These are phyloP conservation scores for Poeciliopsis turneri DNA, from an alignment of 2,797 vertebrate species.

Conservation along the genomic window DNA sequence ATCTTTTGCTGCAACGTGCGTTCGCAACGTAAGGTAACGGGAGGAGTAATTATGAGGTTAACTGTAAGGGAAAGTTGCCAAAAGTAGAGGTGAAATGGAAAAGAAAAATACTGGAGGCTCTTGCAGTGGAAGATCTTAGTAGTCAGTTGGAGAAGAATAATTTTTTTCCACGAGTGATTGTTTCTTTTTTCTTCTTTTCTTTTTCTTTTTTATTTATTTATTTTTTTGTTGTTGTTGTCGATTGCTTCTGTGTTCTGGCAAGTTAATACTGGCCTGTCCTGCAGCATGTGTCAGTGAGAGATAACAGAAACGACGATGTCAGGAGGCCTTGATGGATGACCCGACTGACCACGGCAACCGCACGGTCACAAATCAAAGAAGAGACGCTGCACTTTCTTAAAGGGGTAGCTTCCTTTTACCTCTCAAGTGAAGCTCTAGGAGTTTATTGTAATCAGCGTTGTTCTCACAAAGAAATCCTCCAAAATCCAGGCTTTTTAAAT, in stretches of 20 bases:
- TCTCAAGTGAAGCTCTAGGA: not conserved
- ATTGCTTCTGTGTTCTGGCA: slow-evolving; percentile 26
- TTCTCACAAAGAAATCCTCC: not conserved
- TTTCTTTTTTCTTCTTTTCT: not conserved
- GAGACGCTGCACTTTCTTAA: slow-evolving; percentile 23
- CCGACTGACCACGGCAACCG: slow-evolving; percentile 54
- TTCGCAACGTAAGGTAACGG: slow-evolving; percentile 17
- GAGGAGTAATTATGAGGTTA: slow-evolving; percentile 1
- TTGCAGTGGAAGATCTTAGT: slow-evolving; percentile 27
- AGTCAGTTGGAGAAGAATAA: slow-evolving; percentile 24
- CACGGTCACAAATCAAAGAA: slow-evolving; percentile 45
- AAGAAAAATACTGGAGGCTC: slow-evolving; percentile 1
- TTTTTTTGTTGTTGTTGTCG: no score
- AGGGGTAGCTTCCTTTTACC: not conserved
- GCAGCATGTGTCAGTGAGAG: slow-evolving; percentile 56
- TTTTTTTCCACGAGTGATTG: not conserved
- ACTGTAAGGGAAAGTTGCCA: slow-evolving; percentile 4
- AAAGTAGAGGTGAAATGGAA: slow-evolving; percentile 1
- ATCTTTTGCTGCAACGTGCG: slow-evolving; percentile 2
- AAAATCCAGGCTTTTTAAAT: not conserved
- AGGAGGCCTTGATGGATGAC: slow-evolving; percentile 64
- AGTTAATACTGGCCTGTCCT: slow-evolving; percentile 54
- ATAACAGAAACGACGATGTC: slow-evolving; percentile 66
- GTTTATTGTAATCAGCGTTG: not conserved
- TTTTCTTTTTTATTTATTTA: no score